phyloP scores from a whole-genome alignment of 2,113 vertebrate genomes.

The Dermatemys mawii region DNA sequence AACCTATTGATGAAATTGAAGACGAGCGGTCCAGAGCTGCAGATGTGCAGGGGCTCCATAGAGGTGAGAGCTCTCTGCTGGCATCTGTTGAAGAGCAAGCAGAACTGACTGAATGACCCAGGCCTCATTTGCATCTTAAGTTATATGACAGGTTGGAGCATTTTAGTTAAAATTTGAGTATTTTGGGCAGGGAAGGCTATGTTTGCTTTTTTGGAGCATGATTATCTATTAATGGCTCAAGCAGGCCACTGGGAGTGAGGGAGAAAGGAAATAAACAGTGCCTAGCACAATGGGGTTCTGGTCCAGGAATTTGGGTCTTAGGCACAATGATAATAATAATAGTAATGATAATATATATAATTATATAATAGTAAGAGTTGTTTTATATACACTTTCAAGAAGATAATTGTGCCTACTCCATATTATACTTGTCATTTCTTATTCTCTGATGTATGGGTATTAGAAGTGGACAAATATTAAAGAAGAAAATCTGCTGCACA shows the following conservation, averaged over 20 bases:
- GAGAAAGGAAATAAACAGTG: not conserved
- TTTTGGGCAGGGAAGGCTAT: not conserved
- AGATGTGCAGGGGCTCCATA: not conserved
- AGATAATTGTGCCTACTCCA: fast-evolving
- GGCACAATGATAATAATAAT: not conserved
- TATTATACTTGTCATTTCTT: not conserved
- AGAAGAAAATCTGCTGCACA: not conserved
- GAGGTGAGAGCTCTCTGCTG: not conserved
- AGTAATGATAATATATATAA: not conserved
- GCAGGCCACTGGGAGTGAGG: not conserved
- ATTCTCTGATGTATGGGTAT: not conserved
- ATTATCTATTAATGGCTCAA: not conserved
- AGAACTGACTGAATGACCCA: not conserved
- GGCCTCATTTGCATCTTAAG: not conserved
- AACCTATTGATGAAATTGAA: not conserved
- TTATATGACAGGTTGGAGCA: not conserved
- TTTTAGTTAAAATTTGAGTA: not conserved
- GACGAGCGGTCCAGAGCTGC: not conserved
- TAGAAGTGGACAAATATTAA: not conserved
- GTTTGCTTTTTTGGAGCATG: not conserved
- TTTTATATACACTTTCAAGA: not conserved
- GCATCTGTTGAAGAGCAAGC: not conserved
- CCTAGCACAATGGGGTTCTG: not conserved
- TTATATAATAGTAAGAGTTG: not conserved
- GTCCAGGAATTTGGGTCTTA: too few species aligned